Evolutionary conservation across 92 coral and sea anemone genomes (phyloP), one percentile per base, ranked within the genome.

Genomic region (Zoanthus sansibaricus): DNA sequence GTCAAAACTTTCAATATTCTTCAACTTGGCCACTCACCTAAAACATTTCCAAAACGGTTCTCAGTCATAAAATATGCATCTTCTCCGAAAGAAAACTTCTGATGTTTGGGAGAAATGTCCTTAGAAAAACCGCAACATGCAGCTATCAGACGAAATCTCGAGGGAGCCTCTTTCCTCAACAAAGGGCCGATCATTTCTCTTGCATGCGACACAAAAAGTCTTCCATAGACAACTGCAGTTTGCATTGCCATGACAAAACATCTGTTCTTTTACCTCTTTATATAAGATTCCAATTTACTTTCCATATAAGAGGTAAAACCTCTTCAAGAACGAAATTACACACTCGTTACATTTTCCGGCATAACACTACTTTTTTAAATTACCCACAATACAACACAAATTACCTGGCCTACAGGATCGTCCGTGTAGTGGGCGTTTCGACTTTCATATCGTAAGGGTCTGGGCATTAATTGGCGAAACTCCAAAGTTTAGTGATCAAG

Each of bases 41-140:
- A 77, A 45, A 94, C 98, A 66, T 91, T 95, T 37, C 89, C 90
- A 20, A 75, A 72, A 11, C 88, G 89, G 82, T 91, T 95, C 79
- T 92, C 94, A 33, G 99, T 91, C 56, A 93, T 87, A 83, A 96
- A 96, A 69, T 84, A 96, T 79, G 99, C 98, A 95, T 96, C 99
- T 42, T 96, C 99, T 75, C 99, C 99, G 20, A 91, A 94, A 30
- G 93, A 94, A 88, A 91, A 94, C 73, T 91, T 91, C 84, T 88
- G 94, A 15, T 87, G 88, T 44, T 92, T 90, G 61, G 92, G 89
- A 45, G 79, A 77, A 58, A 95, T 78, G 80, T 96, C 96, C 90
- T 96, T 96, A 54, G 98, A 94, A 90, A 94, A 93, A 9, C 99
- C 99, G 61, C 99, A 96, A 86, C 94, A 93, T 52, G 98, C 98